Evolutionary conservation across 2,888 invertebrate genomes (phyloP).

Genomic region (Drosophila quinaria): DNA sequence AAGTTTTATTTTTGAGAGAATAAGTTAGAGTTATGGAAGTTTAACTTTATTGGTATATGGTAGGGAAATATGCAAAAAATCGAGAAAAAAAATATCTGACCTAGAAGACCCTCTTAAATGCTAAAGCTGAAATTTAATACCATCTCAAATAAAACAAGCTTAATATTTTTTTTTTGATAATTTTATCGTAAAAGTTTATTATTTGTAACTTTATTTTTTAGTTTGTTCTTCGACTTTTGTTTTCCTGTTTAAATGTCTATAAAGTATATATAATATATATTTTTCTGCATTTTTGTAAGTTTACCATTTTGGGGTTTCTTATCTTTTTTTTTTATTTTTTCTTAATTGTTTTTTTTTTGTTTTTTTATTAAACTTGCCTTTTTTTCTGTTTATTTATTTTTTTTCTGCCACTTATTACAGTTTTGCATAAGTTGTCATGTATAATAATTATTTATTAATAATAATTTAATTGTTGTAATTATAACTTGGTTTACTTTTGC

Average conservation of each 20-base stretch:
- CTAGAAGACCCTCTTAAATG: not conserved
- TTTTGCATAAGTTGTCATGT: constrained; percentile 72
- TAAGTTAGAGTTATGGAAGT: too few relatives aligned
- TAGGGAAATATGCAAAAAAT: too few relatives aligned
- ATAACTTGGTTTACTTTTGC: constrained; percentile 73
- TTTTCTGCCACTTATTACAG: constrained; percentile 53
- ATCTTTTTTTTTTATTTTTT: constrained; percentile 41
- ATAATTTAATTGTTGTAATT: constrained; percentile 80
- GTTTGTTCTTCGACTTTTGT: constrained; percentile 72
- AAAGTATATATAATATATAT: constrained; percentile 81
- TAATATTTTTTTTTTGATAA: constrained; percentile 19
- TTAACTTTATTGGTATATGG: too few relatives aligned
- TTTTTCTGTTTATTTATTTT: constrained; percentile 46
- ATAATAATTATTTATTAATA: constrained; percentile 80
- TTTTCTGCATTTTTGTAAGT: constrained; percentile 75
- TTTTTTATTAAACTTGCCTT: constrained; percentile 61
- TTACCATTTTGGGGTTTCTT: constrained; percentile 57
- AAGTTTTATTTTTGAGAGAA: too few relatives aligned
- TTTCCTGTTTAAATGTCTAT: constrained; percentile 80
- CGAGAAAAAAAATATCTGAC: too few relatives aligned
- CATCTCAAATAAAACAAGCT: constrained; percentile 14
- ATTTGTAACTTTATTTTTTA: constrained; percentile 81
- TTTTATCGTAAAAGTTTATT: constrained; percentile 81
- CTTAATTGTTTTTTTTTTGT: constrained; percentile 41
- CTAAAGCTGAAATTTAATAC: not conserved